A percentile compares a stretch with the other conserved stretches of the same genome.
Evolutionary conservation across 1,140 invertebrate species (phyloP).

Genomic region (Bombyx mandarina): DNA sequence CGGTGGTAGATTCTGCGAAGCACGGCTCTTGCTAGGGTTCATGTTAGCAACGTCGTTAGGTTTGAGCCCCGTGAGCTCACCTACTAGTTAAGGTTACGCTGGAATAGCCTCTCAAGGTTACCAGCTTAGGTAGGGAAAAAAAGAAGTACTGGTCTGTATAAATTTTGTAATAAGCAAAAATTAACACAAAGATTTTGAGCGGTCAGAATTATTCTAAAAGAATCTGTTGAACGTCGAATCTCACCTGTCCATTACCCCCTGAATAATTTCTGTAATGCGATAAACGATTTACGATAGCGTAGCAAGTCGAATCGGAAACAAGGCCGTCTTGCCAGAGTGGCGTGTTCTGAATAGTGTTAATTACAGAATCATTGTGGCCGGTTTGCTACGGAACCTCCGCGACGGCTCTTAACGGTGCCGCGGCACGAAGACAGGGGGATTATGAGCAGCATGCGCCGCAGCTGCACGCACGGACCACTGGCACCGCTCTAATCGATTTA

Average conservation of each 20-base stretch:
- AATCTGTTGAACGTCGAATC: constrained; percentile 39
- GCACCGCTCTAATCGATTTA: constrained; percentile 1
- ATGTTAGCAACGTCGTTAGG: no score
- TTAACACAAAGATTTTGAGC: no score
- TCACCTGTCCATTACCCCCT: constrained; percentile 44
- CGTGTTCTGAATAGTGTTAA: constrained; percentile 49
- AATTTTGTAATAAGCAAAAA: no score
- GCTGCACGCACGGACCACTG: constrained; percentile 19
- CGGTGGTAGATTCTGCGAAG: no score
- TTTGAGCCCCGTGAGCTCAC: no score
- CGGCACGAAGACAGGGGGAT: constrained; percentile 27
- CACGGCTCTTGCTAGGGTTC: no score
- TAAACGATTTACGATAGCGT: constrained; percentile 57
- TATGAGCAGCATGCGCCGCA: constrained; percentile 39
- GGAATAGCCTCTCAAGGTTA: no score
- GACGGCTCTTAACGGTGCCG: constrained; percentile 34
- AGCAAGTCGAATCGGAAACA: constrained; percentile 56
- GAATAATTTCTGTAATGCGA: constrained; percentile 35
- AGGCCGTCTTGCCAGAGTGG: constrained; percentile 44
- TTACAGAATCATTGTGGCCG: constrained; percentile 40
- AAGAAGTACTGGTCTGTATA: no score
- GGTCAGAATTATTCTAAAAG: constrained; percentile 3
- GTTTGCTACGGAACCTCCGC: constrained; percentile 32
- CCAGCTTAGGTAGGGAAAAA: no score
- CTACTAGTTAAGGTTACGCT: no score